A percentile compares a stretch with the other conserved stretches of the same genome.
Conservation (phyloP, 2,113 vertebrate genomes). For the Lethenteron camtschaticum region DNA sequence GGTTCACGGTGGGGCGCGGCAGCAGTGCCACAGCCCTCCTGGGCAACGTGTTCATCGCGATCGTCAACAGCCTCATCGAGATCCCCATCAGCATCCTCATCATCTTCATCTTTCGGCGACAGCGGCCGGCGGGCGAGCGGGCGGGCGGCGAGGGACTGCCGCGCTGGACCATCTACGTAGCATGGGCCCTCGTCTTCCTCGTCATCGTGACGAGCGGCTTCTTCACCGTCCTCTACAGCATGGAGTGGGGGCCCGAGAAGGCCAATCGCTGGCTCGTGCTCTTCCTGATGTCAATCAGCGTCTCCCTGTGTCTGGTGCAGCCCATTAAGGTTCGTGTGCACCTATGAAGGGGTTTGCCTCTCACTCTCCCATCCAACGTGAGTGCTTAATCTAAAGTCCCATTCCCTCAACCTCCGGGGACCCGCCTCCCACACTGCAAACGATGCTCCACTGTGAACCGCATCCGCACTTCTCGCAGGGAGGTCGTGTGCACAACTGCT, state of each 20-base stretch:
- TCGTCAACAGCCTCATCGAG: not conserved
- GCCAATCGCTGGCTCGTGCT: not conserved
- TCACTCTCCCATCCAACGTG: no score
- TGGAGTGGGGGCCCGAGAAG: not conserved
- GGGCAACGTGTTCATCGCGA: not conserved
- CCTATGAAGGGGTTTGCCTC: no score
- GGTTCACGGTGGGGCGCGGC: not conserved
- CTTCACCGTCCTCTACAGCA: conserved; percentile 1
- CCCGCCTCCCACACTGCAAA: no score
- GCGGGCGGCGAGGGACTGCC: not conserved
- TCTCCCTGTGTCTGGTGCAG: conserved; percentile 2
- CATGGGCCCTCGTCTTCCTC: not conserved
- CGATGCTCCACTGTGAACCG: no score
- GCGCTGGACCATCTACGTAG: not conserved
- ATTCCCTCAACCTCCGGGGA: no score
- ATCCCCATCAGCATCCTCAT: not conserved
- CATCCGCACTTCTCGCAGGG: no score
- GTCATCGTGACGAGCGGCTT: not conserved
- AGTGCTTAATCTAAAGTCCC: no score
- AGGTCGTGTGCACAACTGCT: no score
- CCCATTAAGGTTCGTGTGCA: not conserved
- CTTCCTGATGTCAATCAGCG: not conserved
- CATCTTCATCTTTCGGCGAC: not conserved
- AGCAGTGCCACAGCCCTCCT: not conserved
- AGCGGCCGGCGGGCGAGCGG: not conserved